Base-by-base conservation (phyloP, 2,888 invertebrate genomes). In the Epinotia ramella region DNA sequence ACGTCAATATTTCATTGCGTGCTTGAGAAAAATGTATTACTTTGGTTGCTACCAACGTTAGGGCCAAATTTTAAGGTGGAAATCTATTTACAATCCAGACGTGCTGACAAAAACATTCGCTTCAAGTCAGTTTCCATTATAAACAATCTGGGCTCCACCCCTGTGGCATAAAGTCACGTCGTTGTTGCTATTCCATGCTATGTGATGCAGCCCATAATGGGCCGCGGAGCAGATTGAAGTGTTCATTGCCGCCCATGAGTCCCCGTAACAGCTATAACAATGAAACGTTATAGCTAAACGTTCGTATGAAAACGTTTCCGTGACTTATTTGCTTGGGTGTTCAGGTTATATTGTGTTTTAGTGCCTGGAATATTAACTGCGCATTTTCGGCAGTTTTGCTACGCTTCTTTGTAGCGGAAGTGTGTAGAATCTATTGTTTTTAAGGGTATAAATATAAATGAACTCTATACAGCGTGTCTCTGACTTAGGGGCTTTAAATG, bases 141-240 rank as follows among this genome's bases (percentile, higher is more conserved):
- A 53, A n/a, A 53, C 16, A 53, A 53, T 53, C 53, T 53, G 53
- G n/a, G n/a, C n/a, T n/a, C 16, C 40, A 40, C 40, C 18, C 40
- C 13, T 62, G 53, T 62, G 11, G 6, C 44, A n/a, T 28, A 56
- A 18, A 44, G n/a, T 44, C 57, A 56, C 40, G 53, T 63, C 53
- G 40, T 56, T 53, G 40, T 56, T 53, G 20, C 20, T 16, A 65
- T 65, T 53, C 13, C 33, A 46, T 13, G 70, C 20, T 62, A 62
- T 70, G 70, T 28, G 49, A 24, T 18, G 49, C 73, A 73, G 33
- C 66, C 53, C 53, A 2, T 53, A 53, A 53, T 63, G 68, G 68
- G 28, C 28, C 73, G 28, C 57, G 73, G 77, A 16, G 44, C 80
- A 79, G 81, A 80, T 80, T 81, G 80, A 78, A 80, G 78, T 80